Base-by-base conservation (phyloP, 2,888 invertebrate species). In the Branchipolynoe longqiensis region DNA sequence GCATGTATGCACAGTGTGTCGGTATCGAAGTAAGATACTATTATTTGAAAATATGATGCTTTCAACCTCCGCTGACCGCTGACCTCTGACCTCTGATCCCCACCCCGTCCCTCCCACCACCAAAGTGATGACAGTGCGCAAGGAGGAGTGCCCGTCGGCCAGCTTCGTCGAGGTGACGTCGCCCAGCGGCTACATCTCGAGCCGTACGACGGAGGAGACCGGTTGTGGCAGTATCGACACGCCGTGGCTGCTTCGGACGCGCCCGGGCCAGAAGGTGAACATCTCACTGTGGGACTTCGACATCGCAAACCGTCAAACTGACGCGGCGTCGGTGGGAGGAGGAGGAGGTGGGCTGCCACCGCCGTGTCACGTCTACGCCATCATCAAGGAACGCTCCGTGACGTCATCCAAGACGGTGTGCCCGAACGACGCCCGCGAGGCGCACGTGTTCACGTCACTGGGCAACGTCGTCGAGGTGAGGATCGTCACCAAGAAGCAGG, bases 361-460 rank as follows among this genome's bases (percentile, higher is more conserved):
- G 4, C 78, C 78, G 12, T 86, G 87, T 56, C 58, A 64, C 28
- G 87, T 87, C n/a, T 86, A 86, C 82, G 87, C 87, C 18, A 82
- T 87, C 28, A 85, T 88, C 85, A 86, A 85, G 36, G 86, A 85
- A 58, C 78, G 78, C 4, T 41, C 64, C 0, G 58, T 64, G 33
- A 83, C 41, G 41, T 58, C 64, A 41, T 64, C 69, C 25, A 59
- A 87, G 81, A 87, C 86, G 62, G 59, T 87, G 36, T 87, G 87
- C 74, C 78, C 83, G 54, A 82, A 83, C 73, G 85, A 81, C 48
- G 59, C 54, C 18, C 56, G 84, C 22, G 48, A 58, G 41, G 54
- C 40, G 38, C 38, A 62, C 31, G 87, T 86, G 40, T 87, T 82
- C 81, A 81, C 86, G 31, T 88, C 88, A 22, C 48, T 74, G 31